Conservation (phyloP, 2,888 invertebrate genomes). For the Athrips mouffetella region DNA sequence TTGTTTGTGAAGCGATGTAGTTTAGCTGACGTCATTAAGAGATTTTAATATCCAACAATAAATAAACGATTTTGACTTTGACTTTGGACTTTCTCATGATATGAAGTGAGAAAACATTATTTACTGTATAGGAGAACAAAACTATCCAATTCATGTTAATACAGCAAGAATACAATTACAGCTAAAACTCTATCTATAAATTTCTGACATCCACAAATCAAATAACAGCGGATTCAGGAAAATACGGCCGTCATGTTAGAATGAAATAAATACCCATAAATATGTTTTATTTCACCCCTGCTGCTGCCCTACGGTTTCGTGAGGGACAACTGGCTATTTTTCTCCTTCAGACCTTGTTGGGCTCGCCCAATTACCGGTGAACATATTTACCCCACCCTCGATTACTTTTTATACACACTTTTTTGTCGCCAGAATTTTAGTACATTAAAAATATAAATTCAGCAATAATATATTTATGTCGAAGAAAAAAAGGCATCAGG, state of each 20-base stretch:
- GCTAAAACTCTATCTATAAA: background rate
- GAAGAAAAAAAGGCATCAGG: no score
- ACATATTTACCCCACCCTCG: background rate
- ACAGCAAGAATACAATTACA: background rate
- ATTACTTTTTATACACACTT: background rate
- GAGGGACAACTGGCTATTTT: background rate
- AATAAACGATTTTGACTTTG: no score
- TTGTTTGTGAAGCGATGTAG: no score
- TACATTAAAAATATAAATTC: no score
- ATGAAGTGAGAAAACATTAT: no score
- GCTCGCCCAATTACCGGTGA: background rate
- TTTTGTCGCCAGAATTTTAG: no score
- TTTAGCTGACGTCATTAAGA: no score
- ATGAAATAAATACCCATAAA: constrained; percentile 8
- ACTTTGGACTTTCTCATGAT: no score
- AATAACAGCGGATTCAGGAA: background rate
- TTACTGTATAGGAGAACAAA: background rate
- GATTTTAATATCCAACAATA: no score
- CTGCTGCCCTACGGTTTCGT: background rate
- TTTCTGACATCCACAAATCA: constrained; percentile 7
- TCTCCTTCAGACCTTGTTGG: background rate
- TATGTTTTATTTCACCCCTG: constrained; percentile 3
- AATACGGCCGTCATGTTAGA: background rate
- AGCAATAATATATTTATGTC: no score
- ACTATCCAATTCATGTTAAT: background rate